These are phyloP conservation scores for Spodoptera litura DNA, from an alignment of 1,140 invertebrate species.

Conservation along the genomic window DNA sequence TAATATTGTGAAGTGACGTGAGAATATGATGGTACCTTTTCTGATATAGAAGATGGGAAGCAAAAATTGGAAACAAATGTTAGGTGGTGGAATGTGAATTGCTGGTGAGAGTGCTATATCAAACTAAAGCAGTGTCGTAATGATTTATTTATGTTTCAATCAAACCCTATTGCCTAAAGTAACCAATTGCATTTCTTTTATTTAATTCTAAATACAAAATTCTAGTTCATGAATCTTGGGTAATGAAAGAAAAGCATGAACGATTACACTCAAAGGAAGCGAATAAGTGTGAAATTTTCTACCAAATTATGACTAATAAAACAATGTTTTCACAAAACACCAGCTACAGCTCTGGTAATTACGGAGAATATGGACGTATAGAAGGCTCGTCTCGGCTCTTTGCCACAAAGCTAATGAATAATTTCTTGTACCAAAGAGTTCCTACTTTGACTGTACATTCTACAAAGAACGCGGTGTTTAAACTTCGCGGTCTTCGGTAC, in stretches of 20 bases:
- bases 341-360: conserved; percentile 17
- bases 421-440: conserved; percentile 57
- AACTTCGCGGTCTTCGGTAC: conserved; percentile 42
- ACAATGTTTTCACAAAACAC: conserved; percentile 22
- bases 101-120: background rate
- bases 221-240: too few species aligned
- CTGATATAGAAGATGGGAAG: too few species aligned
- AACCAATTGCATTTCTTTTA: too few species aligned
- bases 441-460: conserved; percentile 51
- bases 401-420: conserved; percentile 57
- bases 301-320: conserved; percentile 14
- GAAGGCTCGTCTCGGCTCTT: conserved; percentile 30
- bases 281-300: background rate
- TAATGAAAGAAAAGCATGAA: too few species aligned
- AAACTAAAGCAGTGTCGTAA: too few species aligned
- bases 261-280: background rate
- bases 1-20: background rate
- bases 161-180: too few species aligned
- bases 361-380: conserved; percentile 25
- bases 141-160: too few species aligned
- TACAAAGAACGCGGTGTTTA: conserved; percentile 49
- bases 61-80: too few species aligned
- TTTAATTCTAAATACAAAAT: too few species aligned
- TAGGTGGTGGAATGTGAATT: background rate
- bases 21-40: background rate